Evolutionary conservation across 2,888 invertebrate species (phyloP), one percentile per base, ranked within the genome.

Genomic region (Eulithis prunata): DNA sequence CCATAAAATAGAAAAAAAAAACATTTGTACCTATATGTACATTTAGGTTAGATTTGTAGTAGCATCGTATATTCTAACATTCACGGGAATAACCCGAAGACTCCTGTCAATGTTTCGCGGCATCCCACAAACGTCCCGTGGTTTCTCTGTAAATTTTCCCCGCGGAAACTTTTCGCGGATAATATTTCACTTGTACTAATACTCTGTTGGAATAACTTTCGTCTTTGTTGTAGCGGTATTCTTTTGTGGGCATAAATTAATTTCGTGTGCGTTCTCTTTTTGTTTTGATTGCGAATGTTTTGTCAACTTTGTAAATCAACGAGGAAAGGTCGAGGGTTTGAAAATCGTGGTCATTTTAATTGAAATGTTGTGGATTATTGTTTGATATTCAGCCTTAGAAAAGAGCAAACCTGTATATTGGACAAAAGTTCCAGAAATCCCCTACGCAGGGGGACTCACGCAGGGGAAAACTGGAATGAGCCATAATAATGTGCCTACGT

Each of bases 111-210:
- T 75, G 79, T 78, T 81, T 79, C 76, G 77, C 70, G 88, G 90
- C 79, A 86, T 88, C 87, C 90, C 90, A 75, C 89, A 88, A 91
- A 90, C 87, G 90, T 91, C 71, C 69, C 89, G 86, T 79, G 78
- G 80, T 81, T 79, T 75, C 78, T 36, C 43, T 14, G 56, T 72
- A 81, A 83, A 85, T 84, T 82, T 82, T 71, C 80, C 73, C 79
- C 79, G 76, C 75, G 76, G 81, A 86, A 85, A 86, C 83, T 88
- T 89, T 80, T 74, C 79, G 74, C 78, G 73, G 82, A 80, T 88
- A 85, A 88, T 89, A 89, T 90, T 90, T 90, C 87, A 88, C 70
- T 74, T 74, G 78, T 73, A 74, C 70, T 84, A 77, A 87, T 73
- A 74, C 74, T 71, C 66, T 64, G 68, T 57, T 66, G 57, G 62